Evolutionary conservation across 2,797 vertebrate genomes (phyloP), one percentile per base, ranked within the genome.

Genomic region (Enteromius unitaeniatus): DNA sequence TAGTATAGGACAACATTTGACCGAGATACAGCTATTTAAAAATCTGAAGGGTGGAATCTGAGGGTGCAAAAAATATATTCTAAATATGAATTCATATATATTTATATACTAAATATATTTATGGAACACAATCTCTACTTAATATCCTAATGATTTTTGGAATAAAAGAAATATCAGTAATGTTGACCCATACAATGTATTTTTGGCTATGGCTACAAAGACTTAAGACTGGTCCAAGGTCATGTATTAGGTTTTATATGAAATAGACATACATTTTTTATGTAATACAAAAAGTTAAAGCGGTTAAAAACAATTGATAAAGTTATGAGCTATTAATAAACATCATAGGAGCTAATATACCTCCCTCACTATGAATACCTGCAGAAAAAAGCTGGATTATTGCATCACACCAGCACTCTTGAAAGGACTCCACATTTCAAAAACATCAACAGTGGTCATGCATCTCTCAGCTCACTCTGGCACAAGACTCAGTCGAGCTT

Each of bases 401-500:
- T 72, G 68, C 53, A 73, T 73, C 19, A 72, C 11, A 11, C 49
- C 37, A 45, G 55, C 55, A 58, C 13, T 67, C 19, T 79, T 53
- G 6, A 79, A 79, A 26, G 31, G 31, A 55, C 14, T 68, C 31
- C 64, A 79, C 55, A 53, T 51, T 65, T 65, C 28, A 82, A 51
- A 40, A 49, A 60, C 79, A 62, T 81, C 53, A 81, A 62, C 31
- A 73, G 68, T 8, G 7, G 7, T 73, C 67, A 47, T 67, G 45
- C 40, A 42, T 58, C 67, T 72, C 51, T 62, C 51, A 21, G 6
- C 68, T 60, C 40, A 5, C 40, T 64, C 40, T 34, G 55, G 49
- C 14, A 42, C 67, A 34, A 42, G 37, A 14, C 28, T 64, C 42
- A 11, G 28, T 81, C 45, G 4, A 65, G 80, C n/a, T 60, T 82